Percentiles rank a stretch among this genome's conserved stretches.
Evolutionary conservation across 2,888 invertebrate genomes (phyloP).

Genomic region (Pristionchus japonicus): DNA sequence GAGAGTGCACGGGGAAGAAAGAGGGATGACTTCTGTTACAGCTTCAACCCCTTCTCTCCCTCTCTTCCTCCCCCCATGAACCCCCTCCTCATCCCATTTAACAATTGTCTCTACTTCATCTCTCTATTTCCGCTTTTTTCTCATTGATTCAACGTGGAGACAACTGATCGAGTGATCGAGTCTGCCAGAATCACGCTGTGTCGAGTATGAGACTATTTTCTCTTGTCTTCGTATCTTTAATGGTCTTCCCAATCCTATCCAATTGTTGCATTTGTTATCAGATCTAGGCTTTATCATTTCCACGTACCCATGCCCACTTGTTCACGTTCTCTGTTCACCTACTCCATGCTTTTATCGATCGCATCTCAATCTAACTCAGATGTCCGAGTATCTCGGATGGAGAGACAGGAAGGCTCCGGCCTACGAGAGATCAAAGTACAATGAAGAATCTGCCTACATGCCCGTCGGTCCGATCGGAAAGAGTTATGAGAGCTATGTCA

Average conservation of each 20-base stretch:
- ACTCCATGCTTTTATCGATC: too few relatives aligned
- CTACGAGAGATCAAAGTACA: slow-evolving; percentile 53
- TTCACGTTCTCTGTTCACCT: too few relatives aligned
- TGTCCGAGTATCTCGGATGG: slow-evolving; percentile 73
- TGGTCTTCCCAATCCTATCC: too few relatives aligned
- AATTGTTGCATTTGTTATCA: neutral
- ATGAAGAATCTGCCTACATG: slow-evolving; percentile 52
- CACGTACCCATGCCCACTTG: too few relatives aligned
- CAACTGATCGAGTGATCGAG: neutral
- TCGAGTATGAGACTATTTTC: neutral
- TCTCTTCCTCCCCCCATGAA: neutral
- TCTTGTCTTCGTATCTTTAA: neutral
- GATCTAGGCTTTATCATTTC: too few relatives aligned
- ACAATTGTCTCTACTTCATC: slow-evolving; percentile 27
- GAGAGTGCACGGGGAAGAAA: slow-evolving; percentile 2
- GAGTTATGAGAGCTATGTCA: slow-evolving; percentile 69
- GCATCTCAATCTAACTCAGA: too few relatives aligned
- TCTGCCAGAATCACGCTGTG: neutral
- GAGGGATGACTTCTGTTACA: slow-evolving; percentile 40
- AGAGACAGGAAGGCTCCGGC: slow-evolving; percentile 61
- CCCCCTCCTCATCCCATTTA: neutral
- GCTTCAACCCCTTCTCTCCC: neutral
- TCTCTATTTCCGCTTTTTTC: neutral
- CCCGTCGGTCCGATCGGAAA: slow-evolving; percentile 67
- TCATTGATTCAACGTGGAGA: neutral